phyloP scores from a whole-genome alignment of 2,797 vertebrate species.

The Muscicapa comitata region DNA sequence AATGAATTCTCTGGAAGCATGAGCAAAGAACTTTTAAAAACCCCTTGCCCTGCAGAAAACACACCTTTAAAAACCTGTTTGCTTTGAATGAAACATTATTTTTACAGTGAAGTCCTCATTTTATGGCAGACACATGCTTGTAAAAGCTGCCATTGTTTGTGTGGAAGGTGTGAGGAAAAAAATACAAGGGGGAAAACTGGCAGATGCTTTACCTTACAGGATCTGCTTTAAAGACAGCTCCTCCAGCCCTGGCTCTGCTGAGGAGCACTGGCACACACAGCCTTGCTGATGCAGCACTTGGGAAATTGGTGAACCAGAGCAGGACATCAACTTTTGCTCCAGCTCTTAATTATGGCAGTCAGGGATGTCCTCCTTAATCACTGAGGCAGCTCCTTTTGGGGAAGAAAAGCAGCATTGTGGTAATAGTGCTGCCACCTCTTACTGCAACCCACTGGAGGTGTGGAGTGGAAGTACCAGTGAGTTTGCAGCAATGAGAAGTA shows the following conservation, averaged over 20 bases:
- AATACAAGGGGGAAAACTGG: background rate
- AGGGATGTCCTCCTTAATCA: background rate
- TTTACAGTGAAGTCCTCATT: constrained; percentile 17
- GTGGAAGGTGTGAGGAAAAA: background rate
- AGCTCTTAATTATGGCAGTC: background rate
- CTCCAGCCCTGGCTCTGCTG: background rate
- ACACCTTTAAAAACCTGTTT: background rate
- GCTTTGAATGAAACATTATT: constrained; percentile 8
- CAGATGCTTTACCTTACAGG: background rate
- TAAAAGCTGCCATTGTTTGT: constrained; percentile 40
- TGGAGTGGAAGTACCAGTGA: background rate
- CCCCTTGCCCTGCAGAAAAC: constrained; percentile 8
- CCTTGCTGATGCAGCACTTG: background rate
- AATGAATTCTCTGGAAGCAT: background rate
- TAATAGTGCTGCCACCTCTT: background rate
- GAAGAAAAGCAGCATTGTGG: fast-evolving
- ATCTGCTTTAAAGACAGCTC: background rate
- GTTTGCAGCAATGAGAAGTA: too few relatives aligned
- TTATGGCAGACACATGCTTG: constrained; percentile 11
- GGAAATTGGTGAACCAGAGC: background rate
- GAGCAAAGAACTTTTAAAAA: constrained; percentile 8
- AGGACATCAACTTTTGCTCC: background rate
- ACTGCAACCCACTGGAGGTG: background rate
- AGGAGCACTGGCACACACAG: background rate
- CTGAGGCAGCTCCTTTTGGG: background rate